Conservation (phyloP, 1,140 invertebrate genomes). For the Megathymus violae region DNA sequence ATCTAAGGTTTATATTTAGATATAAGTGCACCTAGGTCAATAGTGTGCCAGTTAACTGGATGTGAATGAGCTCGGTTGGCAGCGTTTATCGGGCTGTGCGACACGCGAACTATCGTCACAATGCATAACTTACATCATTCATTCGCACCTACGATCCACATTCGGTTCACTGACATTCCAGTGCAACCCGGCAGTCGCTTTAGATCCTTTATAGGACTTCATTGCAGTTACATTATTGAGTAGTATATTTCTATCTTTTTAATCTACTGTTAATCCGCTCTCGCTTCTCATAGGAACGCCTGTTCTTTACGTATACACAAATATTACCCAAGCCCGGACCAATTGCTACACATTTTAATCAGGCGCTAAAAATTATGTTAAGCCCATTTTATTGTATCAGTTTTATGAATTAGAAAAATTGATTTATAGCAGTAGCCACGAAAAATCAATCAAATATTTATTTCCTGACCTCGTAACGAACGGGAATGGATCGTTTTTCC, state of each 20-base stretch:
- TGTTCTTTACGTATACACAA: too few relatives aligned
- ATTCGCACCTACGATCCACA: background rate
- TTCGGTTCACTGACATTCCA: background rate
- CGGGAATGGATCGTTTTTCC: too few relatives aligned
- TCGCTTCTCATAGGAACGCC: too few relatives aligned
- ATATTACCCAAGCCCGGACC: too few relatives aligned
- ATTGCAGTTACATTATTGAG: background rate
- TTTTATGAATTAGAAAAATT: too few relatives aligned
- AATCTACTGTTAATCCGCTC: background rate
- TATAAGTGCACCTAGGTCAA: slow-evolving; percentile 21
- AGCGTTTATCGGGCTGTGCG: slow-evolving; percentile 26
- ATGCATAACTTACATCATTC: slow-evolving; percentile 1
- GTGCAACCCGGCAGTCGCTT: background rate
- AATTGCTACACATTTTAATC: too few relatives aligned
- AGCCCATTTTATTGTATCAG: too few relatives aligned
- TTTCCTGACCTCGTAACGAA: too few relatives aligned
- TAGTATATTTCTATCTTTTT: background rate
- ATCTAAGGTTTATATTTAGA: background rate
- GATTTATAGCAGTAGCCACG: too few relatives aligned
- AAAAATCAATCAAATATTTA: too few relatives aligned
- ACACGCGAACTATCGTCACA: slow-evolving; percentile 42
- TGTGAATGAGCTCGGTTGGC: slow-evolving; percentile 18
- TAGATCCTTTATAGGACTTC: background rate
- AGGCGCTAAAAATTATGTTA: too few relatives aligned
- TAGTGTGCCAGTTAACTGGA: slow-evolving; percentile 18